phyloP scores from a whole-genome alignment of 2,888 invertebrate species.

The Zelleria hepariella region DNA sequence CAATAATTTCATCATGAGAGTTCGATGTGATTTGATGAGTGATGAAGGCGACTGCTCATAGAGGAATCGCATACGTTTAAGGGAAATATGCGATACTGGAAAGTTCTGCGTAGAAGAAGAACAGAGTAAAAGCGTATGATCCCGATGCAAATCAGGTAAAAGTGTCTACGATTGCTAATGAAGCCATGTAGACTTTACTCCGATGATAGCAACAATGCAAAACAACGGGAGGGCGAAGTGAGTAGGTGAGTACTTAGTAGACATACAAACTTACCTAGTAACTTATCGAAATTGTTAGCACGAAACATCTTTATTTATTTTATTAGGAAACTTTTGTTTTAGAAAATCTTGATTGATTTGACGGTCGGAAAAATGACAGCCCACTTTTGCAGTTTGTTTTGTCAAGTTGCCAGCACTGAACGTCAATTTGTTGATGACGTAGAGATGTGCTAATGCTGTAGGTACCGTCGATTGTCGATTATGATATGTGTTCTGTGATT shows the following conservation, averaged over 20 bases:
- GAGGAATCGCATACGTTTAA: background rate
- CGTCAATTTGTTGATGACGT: background rate
- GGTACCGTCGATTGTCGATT: background rate
- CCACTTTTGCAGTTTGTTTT: constrained; percentile 45
- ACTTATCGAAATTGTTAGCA: constrained; percentile 75
- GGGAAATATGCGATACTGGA: background rate
- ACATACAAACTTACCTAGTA: constrained; percentile 68
- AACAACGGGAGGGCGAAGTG: background rate
- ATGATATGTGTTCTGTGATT: background rate
- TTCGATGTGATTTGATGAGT: background rate
- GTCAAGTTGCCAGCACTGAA: background rate
- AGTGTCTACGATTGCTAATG: background rate
- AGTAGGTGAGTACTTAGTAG: constrained; percentile 6
- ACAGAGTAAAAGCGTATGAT: background rate
- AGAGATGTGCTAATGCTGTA: background rate
- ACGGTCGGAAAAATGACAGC: constrained; percentile 50
- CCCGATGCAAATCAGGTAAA: constrained; percentile 22
- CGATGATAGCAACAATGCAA: constrained; percentile 2
- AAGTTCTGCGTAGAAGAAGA: background rate
- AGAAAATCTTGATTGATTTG: constrained; percentile 53
- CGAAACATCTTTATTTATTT: constrained; percentile 71
- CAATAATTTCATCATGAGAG: constrained; percentile 26
- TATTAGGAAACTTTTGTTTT: constrained; percentile 45
- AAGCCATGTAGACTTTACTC: background rate
- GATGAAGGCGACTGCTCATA: background rate